Evolutionary conservation across 53 echinoderm and acorn worm genomes (phyloP), one percentile per base, ranked within the genome.

Genomic region (Paelopatides confundens): DNA sequence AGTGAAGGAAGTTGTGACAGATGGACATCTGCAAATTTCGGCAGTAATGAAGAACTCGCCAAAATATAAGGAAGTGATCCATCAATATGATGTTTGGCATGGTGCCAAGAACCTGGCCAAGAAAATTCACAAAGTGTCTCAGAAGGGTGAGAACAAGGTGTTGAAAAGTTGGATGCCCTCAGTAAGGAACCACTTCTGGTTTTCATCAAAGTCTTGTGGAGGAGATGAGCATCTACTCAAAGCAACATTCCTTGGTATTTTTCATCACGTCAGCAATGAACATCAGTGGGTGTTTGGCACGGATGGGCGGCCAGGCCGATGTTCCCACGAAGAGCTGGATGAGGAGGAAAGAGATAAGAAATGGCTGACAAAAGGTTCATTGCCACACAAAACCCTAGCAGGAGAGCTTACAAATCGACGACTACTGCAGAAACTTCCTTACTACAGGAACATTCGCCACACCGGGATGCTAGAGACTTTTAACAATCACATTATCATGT

Each of bases 31-130:
- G 5, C 86, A 90, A 34, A 90, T 90, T 14, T n/a, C 67, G 12
- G 76, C 77, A 32, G 17, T 69, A 27, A 85, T 90, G 77, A 90
- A 77, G 49, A 58, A 82, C 23, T 15, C 32, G 1, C 23, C 2
- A 11, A 83, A 89, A 58, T 89, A 52, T 53, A 6, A 58, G 33
- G 63, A 34, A 3, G 66, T 89, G 23, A 31, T 15, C 26, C 89
- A 89, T 36, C 84, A 83, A 69, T 26, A 34, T n/a, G 89, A 89
- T 71, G 31, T 83, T 6, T 89, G 84, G 84, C 89, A 89, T 89
- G 89, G 89, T 4, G 37, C 62, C 6, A 83, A 89, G 35, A 88
- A 64, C 27, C 11, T 89, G 17, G 70, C 43, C 26, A 76, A 76
- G 50, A 85, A 76, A 27, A 26, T 90, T 2, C 7, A 4, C 0